These are phyloP conservation scores for Chamaea fasciata DNA, from an alignment of 2,113 vertebrate species.

Conservation along the genomic window DNA sequence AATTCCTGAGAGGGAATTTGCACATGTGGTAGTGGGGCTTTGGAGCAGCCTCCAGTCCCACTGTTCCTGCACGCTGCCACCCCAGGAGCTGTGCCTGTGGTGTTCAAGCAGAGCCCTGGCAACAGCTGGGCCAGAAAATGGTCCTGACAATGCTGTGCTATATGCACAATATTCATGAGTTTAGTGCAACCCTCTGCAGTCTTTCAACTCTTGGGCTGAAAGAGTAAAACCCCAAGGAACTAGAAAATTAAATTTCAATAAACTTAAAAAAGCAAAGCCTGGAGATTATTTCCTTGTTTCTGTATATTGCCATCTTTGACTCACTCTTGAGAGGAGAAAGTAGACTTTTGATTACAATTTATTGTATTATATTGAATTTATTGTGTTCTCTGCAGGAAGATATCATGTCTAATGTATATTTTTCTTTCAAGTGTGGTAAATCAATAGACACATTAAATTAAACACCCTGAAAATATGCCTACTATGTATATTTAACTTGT, in stretches of 20 bases:
- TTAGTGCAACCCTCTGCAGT: neutral
- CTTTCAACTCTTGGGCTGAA: neutral
- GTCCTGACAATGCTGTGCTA: rapidly evolving
- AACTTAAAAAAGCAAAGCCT: neutral
- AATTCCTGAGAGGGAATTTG: neutral
- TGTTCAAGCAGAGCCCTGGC: neutral
- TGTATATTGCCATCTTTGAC: neutral
- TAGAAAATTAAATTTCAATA: neutral
- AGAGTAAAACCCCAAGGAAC: neutral
- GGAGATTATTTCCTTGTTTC: neutral
- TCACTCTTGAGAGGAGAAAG: neutral
- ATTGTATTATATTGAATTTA: neutral
- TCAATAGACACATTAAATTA: neutral
- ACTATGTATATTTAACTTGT: neutral
- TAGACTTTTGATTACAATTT: neutral
- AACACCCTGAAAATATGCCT: neutral
- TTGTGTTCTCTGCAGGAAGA: neutral
- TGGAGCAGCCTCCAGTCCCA: neutral
- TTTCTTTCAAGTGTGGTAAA: neutral
- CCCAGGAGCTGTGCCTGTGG: neutral
- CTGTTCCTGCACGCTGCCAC: rapidly evolving
- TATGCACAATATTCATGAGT: neutral
- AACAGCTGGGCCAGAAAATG: neutral
- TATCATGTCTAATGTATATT: neutral
- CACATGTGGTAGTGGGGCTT: neutral